Conservation (phyloP, 2,113 vertebrate genomes). For the Nesospiza acunhae region DNA sequence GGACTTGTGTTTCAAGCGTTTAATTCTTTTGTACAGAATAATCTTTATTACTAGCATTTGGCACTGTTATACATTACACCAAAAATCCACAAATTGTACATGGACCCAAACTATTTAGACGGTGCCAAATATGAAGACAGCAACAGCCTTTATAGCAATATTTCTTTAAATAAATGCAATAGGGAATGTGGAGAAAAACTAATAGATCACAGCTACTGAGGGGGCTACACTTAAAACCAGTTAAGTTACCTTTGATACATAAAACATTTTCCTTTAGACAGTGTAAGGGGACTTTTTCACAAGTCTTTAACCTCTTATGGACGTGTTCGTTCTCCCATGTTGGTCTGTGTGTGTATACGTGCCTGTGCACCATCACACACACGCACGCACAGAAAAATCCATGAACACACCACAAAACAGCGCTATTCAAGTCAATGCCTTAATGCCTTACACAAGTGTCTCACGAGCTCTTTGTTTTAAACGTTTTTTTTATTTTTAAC, state of each 20-base stretch:
- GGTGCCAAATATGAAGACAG: constrained; percentile 69
- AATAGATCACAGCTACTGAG: constrained; percentile 64
- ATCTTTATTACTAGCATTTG: constrained; percentile 77
- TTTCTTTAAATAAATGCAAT: constrained; percentile 75
- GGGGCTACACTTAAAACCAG: constrained; percentile 66
- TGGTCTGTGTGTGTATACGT: not conserved
- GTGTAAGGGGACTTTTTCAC: not conserved
- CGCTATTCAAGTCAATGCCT: constrained; percentile 5
- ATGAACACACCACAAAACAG: not conserved
- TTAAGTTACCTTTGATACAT: constrained; percentile 75
- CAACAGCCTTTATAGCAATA: constrained; percentile 62
- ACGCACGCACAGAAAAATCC: not conserved
- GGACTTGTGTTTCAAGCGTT: constrained; percentile 70
- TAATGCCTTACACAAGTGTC: constrained; percentile 23
- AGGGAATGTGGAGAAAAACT: constrained; percentile 48
- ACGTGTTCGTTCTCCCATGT: not conserved
- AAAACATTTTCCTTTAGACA: constrained; percentile 65
- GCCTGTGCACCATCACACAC: not conserved
- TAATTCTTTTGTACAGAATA: constrained; percentile 76
- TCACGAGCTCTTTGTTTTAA: constrained; percentile 40
- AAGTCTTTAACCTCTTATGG: constrained; percentile 15
- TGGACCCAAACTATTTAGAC: constrained; percentile 61
- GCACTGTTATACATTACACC: constrained; percentile 76
- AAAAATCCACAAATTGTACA: constrained; percentile 76
- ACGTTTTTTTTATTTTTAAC: constrained; percentile 5